Percentiles rank a stretch among this genome's conserved stretches.
phyloP scores from a whole-genome alignment of 2,888 invertebrate genomes.

The Sesia bembeciformis region DNA sequence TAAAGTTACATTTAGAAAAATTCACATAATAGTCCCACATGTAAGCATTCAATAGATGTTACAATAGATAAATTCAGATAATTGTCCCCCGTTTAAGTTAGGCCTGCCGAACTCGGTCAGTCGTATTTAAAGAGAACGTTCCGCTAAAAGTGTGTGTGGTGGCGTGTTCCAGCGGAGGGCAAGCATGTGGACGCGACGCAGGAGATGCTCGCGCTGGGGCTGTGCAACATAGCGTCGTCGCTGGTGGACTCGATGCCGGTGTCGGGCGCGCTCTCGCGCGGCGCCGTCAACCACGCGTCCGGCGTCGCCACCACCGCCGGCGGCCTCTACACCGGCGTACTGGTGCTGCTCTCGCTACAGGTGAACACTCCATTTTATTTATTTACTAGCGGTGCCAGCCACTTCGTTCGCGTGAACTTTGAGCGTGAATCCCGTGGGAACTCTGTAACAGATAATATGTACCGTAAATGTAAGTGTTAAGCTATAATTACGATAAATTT shows the following conservation, averaged over 20 bases:
- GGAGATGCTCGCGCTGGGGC: conserved; percentile 90
- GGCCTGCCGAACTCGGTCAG: neutral
- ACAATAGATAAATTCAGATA: neutral
- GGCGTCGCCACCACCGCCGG: conserved; percentile 92
- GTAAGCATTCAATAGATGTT: neutral
- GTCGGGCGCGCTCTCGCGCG: conserved; percentile 89
- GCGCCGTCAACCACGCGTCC: conserved; percentile 95
- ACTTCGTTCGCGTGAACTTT: too few species aligned
- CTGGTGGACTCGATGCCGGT: conserved; percentile 94
- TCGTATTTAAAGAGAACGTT: too few species aligned
- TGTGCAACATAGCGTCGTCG: conserved; percentile 90
- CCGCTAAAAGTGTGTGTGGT: neutral
- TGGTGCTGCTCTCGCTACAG: conserved; percentile 64
- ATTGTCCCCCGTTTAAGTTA: neutral
- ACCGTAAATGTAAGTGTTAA: too few species aligned
- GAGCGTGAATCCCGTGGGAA: too few species aligned
- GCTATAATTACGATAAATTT: too few species aligned
- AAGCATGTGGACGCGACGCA: conserved; percentile 90
- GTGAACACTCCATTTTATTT: conserved; percentile 17
- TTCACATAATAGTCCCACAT: too few species aligned
- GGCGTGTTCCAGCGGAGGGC: conserved; percentile 75
- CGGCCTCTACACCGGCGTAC: conserved; percentile 85
- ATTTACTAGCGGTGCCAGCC: too few species aligned
- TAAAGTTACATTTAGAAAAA: too few species aligned
- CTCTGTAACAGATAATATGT: too few species aligned